Evolutionary conservation across 2,797 vertebrate species (phyloP), one percentile per base, ranked within the genome.

Genomic region (Sciurus carolinensis): DNA sequence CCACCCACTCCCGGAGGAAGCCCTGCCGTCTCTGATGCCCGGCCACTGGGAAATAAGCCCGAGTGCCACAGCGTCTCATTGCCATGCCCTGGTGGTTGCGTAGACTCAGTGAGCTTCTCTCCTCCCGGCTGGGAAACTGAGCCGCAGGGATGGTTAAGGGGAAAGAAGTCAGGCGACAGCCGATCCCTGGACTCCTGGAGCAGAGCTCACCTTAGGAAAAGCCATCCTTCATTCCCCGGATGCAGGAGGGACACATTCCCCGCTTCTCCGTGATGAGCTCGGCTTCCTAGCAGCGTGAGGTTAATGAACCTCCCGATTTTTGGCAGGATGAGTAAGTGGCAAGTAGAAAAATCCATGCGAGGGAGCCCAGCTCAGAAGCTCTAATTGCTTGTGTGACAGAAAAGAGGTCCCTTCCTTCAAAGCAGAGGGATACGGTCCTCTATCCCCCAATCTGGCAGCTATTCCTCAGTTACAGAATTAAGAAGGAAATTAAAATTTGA

Each of bases 401-500:
- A 69, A 50, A 85, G 71, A 88, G 30, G 8, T 62, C 62, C 72
- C 17, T 59, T 80, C 52, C 62, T 90, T 36, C 36, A 17, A 67
- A 81, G 22, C 59, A 62, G 73, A 80, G 77, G 30, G 15, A 22
- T 13, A 4, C 12, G 12, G 17, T 0, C 69, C n/a, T 62, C 47
- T 28, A 11, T 33, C 42, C 50, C 54, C 42, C 6, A 71, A 75
- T 72, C 95, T 91, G 92, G 76, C 93, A 71, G 54, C 64, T 1
- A 0, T 69, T 97, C 92, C 69, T 98, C 90, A 90, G 33, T 88
- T 96, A 84, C 66, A 97, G 44, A 97, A 95, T 62, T 77, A 81
- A 97, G 80, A 76, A 96, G 81, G 50, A 92, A 96, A 97, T 97
- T 71, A 97, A 96, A 97, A 87, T 81, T 84, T 66, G 93, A 95